These are phyloP conservation scores for Eremobia ochroleuca DNA, from an alignment of 2,888 invertebrate species.

Conservation along the genomic window DNA sequence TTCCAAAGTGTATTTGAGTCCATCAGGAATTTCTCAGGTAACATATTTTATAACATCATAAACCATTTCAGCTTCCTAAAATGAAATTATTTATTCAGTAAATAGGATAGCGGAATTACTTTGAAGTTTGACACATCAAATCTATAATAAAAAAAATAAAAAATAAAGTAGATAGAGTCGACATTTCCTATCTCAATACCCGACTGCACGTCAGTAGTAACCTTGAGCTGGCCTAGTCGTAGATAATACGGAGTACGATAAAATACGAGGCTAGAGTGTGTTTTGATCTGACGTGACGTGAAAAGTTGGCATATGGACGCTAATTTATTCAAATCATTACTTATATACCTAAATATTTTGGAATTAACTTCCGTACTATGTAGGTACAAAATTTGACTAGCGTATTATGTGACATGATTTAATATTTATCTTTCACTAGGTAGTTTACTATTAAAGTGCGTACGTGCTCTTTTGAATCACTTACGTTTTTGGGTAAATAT, in stretches of 20 bases:
- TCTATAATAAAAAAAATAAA: no score
- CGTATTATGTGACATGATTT: neutral
- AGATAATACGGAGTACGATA: neutral
- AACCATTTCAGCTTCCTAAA: neutral
- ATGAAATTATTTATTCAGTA: no score
- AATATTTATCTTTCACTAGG: neutral
- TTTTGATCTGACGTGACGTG: neutral
- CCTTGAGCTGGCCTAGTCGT: neutral
- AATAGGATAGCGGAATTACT: no score
- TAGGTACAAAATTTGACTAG: neutral
- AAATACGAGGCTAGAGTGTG: neutral
- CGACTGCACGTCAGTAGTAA: neutral
- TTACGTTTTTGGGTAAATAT: neutral
- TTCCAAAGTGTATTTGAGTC: neutral
- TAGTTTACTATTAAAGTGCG: conserved; percentile 1
- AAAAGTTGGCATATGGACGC: neutral
- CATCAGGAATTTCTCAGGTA: neutral
- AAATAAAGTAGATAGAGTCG: no score
- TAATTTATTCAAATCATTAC: conserved; percentile 13
- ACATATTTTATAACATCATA: neutral
- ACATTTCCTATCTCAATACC: no score
- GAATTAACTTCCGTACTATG: neutral
- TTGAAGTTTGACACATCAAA: no score
- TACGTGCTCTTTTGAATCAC: neutral
- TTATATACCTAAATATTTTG: neutral